Evolutionary conservation across 2,888 invertebrate species (phyloP), one percentile per base, ranked within the genome.

Genomic region (Hypomecis atomaria): DNA sequence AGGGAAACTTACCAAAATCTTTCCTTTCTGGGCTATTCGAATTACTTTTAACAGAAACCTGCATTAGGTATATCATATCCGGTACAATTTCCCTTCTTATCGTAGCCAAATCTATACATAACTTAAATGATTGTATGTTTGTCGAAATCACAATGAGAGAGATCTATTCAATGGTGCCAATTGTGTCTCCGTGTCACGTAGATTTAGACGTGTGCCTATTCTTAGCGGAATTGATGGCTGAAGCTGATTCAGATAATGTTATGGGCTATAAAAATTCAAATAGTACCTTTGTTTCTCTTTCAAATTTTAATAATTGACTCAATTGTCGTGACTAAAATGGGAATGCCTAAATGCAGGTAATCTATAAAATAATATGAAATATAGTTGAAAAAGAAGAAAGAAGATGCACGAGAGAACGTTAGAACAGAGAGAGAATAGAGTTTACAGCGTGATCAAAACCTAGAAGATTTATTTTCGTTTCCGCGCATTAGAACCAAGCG

Each of bases 121-220:
- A 47, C 59, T 50, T 57, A 65, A 56, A 69, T 65, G 60, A 67
- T 65, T 69, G 57, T 63, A 55, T 59, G 49, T 45, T 55, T 67
- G 62, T 62, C 48, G 60, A 63, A 67, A 60, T 62, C 57, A 61
- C 66, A 70, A 65, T 61, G 67, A 70, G 67, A 63, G 66, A 69
- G 69, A 67, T 67, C 67, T 65, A 45, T 37, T 65, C 58, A 69
- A 66, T 70, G 65, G 62, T 72, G 69, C 71, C 72, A 69, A 68
- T 65, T 67, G 67, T 70, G 63, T 59, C 55, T 65, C 52, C 61
- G 66, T 67, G 66, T 67, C 64, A 53, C 62, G 38, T 53, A 57
- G 45, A 52, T 66, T 66, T 66, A 66, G 55, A 61, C 45, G 45
- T 5, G 47, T 44, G 58, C 53, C 59, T 69, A 66, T 67, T 69